Conservation (phyloP, 2,113 vertebrate species). For the Glaucidium brasilianum region DNA sequence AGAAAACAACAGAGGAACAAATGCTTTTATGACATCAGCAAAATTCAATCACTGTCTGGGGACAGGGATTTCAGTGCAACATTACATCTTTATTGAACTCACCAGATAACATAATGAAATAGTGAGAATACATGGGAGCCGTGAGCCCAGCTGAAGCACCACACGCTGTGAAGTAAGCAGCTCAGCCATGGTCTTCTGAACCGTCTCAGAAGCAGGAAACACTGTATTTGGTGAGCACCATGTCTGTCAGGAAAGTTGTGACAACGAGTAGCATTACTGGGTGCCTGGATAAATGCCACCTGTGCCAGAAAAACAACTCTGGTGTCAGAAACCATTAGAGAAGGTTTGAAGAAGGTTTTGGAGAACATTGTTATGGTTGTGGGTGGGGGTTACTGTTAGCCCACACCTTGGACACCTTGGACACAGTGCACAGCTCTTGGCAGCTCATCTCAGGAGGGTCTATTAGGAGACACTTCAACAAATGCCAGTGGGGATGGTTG, state of each 20-base stretch:
- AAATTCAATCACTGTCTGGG: constrained; percentile 28
- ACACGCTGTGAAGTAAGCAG: background rate
- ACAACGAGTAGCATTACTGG: background rate
- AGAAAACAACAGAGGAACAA: constrained; percentile 19
- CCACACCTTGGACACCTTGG: background rate
- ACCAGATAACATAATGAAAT: background rate
- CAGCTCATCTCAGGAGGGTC: background rate
- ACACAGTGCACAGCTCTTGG: background rate
- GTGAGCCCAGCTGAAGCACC: fast-evolving
- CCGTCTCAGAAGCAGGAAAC: background rate
- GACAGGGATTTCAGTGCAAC: background rate
- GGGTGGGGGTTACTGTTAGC: background rate
- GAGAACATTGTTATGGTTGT: background rate
- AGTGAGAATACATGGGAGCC: background rate
- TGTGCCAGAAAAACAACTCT: background rate
- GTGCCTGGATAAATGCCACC: background rate
- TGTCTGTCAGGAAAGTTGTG: background rate
- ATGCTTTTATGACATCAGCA: constrained; percentile 20
- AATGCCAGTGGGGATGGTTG: fast-evolving
- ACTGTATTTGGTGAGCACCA: fast-evolving
- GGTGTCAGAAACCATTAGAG: background rate
- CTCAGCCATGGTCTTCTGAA: background rate
- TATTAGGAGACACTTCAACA: background rate
- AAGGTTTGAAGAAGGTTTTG: background rate
- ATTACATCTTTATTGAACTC: background rate